A percentile compares a stretch with the other conserved stretches of the same genome.
Evolutionary conservation across 1,140 invertebrate genomes (phyloP).

Genomic region (Phortica variegata): DNA sequence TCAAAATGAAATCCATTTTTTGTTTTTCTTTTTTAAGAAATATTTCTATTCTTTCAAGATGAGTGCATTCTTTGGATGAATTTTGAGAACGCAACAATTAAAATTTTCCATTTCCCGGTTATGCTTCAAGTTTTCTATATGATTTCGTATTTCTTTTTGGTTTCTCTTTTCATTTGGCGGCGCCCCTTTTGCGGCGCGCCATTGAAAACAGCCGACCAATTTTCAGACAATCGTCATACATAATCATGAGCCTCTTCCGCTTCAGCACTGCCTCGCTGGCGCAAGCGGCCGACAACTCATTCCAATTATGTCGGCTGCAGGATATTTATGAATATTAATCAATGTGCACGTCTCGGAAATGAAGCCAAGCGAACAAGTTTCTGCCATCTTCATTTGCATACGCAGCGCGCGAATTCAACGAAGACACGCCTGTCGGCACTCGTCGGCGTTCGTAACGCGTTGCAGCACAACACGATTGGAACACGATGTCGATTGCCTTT

Average conservation of each 20-base stretch:
- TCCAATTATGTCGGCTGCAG: slow-evolving; percentile 1
- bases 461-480: too few species aligned
- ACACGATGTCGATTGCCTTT: too few species aligned
- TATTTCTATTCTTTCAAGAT: slow-evolving; percentile 33
- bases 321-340: slow-evolving; percentile 52
- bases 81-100: slow-evolving; percentile 29
- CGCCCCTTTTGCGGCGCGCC: slow-evolving; percentile 16
- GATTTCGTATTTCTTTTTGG: neutral
- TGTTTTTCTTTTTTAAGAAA: slow-evolving; percentile 15
- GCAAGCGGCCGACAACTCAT: too few species aligned
- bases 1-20: too few species aligned
- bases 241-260: too few species aligned
- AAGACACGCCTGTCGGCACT: neutral
- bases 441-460: too few species aligned
- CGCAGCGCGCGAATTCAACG: too few species aligned
- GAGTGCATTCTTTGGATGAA: slow-evolving; percentile 30
- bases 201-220: too few species aligned
- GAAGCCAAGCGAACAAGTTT: slow-evolving; percentile 18
- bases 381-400: slow-evolving; percentile 17
- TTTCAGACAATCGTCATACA: too few species aligned
- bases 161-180: neutral
- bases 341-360: slow-evolving; percentile 28
- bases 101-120: slow-evolving; percentile 49
- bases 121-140: slow-evolving; percentile 14
- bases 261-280: slow-evolving; percentile 9